Conservation (phyloP, 2,888 invertebrate species). For the Oeneis ivallda region DNA sequence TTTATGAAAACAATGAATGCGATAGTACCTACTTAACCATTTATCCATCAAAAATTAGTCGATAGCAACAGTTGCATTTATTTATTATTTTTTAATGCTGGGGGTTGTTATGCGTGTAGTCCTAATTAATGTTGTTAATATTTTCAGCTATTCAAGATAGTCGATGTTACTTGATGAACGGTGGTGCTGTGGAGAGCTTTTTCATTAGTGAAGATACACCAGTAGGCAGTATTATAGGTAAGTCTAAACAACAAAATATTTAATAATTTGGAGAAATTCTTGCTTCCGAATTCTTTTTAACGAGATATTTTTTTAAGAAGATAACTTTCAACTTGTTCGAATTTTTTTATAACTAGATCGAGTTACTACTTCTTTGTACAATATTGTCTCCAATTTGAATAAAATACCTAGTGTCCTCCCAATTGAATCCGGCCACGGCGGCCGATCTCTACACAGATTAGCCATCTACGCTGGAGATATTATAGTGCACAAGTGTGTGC, state of each 20-base stretch:
- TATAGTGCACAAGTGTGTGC: too few relatives aligned
- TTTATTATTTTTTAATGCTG: background rate
- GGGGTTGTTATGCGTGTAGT: background rate
- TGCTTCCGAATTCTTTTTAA: background rate
- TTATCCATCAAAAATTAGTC: background rate
- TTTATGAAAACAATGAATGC: background rate
- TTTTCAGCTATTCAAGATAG: slow-evolving; percentile 88
- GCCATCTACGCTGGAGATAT: too few relatives aligned
- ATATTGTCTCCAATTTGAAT: too few relatives aligned
- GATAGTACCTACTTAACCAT: background rate
- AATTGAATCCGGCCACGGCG: too few relatives aligned
- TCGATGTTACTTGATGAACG: slow-evolving; percentile 94
- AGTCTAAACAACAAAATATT: slow-evolving; percentile 20
- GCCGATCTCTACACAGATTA: too few relatives aligned
- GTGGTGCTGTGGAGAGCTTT: slow-evolving; percentile 95
- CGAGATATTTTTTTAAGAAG: too few relatives aligned
- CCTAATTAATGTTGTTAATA: background rate
- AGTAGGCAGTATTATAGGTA: slow-evolving; percentile 89
- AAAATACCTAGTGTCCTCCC: too few relatives aligned
- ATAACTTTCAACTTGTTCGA: too few relatives aligned
- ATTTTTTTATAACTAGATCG: too few relatives aligned
- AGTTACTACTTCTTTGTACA: too few relatives aligned
- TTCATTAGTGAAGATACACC: slow-evolving; percentile 93
- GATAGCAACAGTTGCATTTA: background rate
- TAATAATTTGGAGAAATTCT: background rate